phyloP scores from a whole-genome alignment of 2,888 invertebrate genomes.

The Spisula solida region DNA sequence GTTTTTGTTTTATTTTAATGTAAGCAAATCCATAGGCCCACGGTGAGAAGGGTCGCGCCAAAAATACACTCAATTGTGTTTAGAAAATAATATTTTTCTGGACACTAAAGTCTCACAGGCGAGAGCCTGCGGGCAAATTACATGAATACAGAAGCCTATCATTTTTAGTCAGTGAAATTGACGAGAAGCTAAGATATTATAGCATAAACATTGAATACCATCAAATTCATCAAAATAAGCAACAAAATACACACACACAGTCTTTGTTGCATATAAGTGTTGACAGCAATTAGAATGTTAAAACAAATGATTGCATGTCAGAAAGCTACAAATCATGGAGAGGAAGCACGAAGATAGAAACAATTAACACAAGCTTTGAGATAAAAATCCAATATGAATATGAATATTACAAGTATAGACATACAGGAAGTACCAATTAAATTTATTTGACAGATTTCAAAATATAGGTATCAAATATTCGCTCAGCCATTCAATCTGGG shows the following conservation, averaged over 20 bases:
- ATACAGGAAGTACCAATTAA: constrained; percentile 19
- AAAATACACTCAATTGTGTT: too few species aligned
- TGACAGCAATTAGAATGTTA: neutral
- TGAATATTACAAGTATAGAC: neutral
- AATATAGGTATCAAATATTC: constrained; percentile 2
- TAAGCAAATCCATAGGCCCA: too few species aligned
- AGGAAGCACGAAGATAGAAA: neutral
- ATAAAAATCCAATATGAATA: constrained; percentile 12
- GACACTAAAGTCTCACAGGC: too few species aligned
- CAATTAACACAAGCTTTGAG: constrained; percentile 9
- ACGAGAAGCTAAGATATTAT: too few species aligned
- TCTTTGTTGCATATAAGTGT: neutral
- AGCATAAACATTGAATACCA: neutral
- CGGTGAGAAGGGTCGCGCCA: too few species aligned
- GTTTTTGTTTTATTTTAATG: too few species aligned
- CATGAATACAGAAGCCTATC: too few species aligned
- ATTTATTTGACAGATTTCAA: neutral
- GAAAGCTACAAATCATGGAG: neutral
- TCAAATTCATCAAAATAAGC: constrained; percentile 1
- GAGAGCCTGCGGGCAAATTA: too few species aligned
- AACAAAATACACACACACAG: neutral
- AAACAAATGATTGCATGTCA: neutral
- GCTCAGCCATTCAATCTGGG: neutral
- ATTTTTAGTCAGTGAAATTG: too few species aligned
- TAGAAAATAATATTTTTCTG: too few species aligned